Evolutionary conservation across 1,140 invertebrate genomes (phyloP).

Genomic region (Hyphantria cunea): DNA sequence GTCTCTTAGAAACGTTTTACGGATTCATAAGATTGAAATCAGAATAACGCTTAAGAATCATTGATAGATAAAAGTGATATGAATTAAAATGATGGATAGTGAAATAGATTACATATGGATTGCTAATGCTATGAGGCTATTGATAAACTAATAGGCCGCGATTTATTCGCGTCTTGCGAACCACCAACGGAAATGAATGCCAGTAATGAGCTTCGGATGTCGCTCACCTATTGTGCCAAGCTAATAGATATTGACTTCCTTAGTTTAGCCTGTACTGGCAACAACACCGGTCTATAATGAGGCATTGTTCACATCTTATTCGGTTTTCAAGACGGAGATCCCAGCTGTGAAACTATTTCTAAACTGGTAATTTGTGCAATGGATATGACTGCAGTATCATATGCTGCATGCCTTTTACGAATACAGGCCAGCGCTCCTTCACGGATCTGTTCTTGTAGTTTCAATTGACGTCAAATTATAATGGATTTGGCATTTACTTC

Average conservation of each 20-base stretch:
- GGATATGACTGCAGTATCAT: slow-evolving; percentile 24
- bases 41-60: too few species aligned
- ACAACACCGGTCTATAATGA: slow-evolving; percentile 66
- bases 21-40: too few species aligned
- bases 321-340: slow-evolving; percentile 56
- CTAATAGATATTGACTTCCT: slow-evolving; percentile 81
- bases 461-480: slow-evolving; percentile 54
- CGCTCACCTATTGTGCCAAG: slow-evolving; percentile 78
- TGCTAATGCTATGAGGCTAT: slow-evolving; percentile 17
- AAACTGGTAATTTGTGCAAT: slow-evolving; percentile 36
- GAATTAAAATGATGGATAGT: too few species aligned
- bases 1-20: too few species aligned
- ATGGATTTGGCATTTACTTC: slow-evolving; percentile 55
- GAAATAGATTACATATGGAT: too few species aligned
- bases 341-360: slow-evolving; percentile 52
- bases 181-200: slow-evolving; percentile 72
- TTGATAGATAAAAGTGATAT: too few species aligned
- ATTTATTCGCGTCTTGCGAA: slow-evolving; percentile 64
- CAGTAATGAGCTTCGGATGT: slow-evolving; percentile 81
- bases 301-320: slow-evolving; percentile 75
- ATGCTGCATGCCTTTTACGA: slow-evolving; percentile 25
- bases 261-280: slow-evolving; percentile 64
- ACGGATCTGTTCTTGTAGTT: slow-evolving; percentile 56
- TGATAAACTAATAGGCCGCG: slow-evolving; percentile 47
- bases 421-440: slow-evolving; percentile 56